Percentiles rank a stretch among this genome's conserved stretches.
These are phyloP conservation scores for Salvelinus fontinalis DNA, from an alignment of 2,113 vertebrate genomes.

Conservation along the genomic window DNA sequence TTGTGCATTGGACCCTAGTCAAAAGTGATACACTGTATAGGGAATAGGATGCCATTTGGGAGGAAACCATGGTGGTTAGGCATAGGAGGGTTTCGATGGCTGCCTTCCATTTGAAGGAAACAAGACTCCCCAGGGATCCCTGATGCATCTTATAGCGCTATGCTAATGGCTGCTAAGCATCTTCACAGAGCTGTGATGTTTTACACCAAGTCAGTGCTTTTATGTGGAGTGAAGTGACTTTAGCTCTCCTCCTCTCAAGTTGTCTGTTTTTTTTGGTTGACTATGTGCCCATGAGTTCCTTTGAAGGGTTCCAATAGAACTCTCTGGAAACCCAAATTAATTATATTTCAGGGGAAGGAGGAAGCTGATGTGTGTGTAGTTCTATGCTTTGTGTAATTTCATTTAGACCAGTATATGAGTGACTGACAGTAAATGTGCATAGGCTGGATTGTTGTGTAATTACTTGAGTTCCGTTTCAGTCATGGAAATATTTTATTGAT, in stretches of 20 bases:
- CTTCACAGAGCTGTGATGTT: neutral
- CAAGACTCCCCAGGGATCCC: constrained; percentile 19
- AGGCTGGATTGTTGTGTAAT: neutral
- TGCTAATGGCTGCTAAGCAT: constrained; percentile 10
- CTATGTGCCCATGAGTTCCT: too few species aligned
- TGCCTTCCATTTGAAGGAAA: constrained; percentile 14
- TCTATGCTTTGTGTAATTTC: neutral
- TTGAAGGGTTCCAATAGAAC: too few species aligned
- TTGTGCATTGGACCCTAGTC: too few species aligned
- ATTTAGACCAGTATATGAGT: neutral
- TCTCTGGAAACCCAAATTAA: neutral
- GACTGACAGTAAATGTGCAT: neutral
- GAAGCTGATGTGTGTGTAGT: neutral
- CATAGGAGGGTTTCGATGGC: constrained; percentile 9
- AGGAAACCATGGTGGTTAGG: neutral
- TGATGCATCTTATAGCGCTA: constrained; percentile 23
- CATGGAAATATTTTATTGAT: neutral
- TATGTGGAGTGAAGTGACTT: neutral
- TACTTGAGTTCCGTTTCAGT: neutral
- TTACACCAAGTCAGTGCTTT: neutral
- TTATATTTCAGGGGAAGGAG: neutral
- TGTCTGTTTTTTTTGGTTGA: too few species aligned
- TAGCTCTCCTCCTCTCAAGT: neutral
- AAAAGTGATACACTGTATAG: too few species aligned
- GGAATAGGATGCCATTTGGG: too few species aligned